Evolutionary conservation across 2,888 invertebrate genomes (phyloP), one percentile per base, ranked within the genome.

Genomic region (Polymixis lichenea): DNA sequence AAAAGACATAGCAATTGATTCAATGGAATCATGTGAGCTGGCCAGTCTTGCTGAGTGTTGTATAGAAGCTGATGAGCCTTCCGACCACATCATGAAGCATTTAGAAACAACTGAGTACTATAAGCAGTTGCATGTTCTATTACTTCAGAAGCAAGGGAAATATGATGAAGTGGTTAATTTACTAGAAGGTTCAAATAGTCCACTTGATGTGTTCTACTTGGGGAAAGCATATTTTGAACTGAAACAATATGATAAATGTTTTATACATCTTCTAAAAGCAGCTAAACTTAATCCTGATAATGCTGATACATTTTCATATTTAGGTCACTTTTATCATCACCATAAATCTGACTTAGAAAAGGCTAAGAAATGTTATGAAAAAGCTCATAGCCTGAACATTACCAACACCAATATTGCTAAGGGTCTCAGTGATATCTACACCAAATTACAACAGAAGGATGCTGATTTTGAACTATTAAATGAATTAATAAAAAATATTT

Each of bases 311-410:
- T 98, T 98, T 92, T 94, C 98, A 53, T 97, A 98, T 91, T 95
- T 99, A 80, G 99, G 99, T 2, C 97, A 97, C 88, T 98, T 97
- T 91, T 99, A 99, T 93, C 94, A 97, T 78, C 92, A 97, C 68
- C 94, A 96, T 58, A 97, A 97, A 76, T 93, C 95, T 71, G 98
- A 99, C 90, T 91, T 97, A n/a, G 96, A 97, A 69, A 98, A 98
- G 88, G 98, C 99, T 0, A 97, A 97, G 84, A 98, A 98, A 91
- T 99, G 99, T 93, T 99, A 98, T 92, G 98, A 98, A 94, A 98
- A 98, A 93, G 98, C 98, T 61, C 97, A 98, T 84, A 97, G 97
- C 90, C 96, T 99, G 4, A 98, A 98, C 95, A 97, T 97, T 19
- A 94, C 95, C 75, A 97, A 97, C 79, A 97, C 97, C 53, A 97